Percentiles rank a stretch among this genome's conserved stretches.
Evolutionary conservation across 1,140 invertebrate species (phyloP).

Genomic region (Pogonus chalceus): DNA sequence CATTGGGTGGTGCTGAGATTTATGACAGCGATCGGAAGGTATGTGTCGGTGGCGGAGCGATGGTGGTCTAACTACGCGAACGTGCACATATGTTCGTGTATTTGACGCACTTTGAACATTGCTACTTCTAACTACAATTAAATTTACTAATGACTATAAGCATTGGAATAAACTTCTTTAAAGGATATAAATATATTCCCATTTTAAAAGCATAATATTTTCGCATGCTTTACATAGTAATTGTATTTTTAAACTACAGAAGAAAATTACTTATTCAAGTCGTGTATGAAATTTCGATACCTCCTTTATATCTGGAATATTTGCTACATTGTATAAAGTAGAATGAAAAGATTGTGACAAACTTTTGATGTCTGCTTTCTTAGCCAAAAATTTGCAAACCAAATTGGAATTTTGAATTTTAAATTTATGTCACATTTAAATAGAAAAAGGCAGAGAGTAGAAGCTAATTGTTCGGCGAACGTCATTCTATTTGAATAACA

Average conservation of each 20-base stretch:
- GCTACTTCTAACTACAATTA: neutral
- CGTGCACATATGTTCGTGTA: slow-evolving; percentile 9
- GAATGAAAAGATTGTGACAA: slow-evolving; percentile 1
- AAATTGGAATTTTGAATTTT: slow-evolving; percentile 15
- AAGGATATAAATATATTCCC: too few species aligned
- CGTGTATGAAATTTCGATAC: too few species aligned
- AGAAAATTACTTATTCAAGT: too few species aligned
- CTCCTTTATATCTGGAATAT: too few species aligned
- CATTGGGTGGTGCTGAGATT: neutral
- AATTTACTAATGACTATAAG: too few species aligned
- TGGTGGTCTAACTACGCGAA: neutral
- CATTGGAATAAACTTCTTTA: too few species aligned
- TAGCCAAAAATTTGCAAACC: slow-evolving; percentile 9
- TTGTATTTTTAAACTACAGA: too few species aligned
- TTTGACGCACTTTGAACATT: neutral
- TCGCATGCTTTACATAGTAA: too few species aligned
- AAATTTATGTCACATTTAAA: slow-evolving; percentile 11
- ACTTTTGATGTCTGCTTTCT: slow-evolving; percentile 10
- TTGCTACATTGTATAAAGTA: too few species aligned
- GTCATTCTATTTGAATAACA: neutral
- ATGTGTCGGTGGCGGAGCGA: neutral
- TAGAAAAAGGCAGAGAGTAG: slow-evolving; percentile 3
- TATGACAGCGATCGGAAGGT: neutral
- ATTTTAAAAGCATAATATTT: too few species aligned
- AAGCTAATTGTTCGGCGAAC: slow-evolving; percentile 4